These are phyloP conservation scores for Paguma larvata DNA, from an alignment of 2,797 vertebrate species.

Conservation along the genomic window DNA sequence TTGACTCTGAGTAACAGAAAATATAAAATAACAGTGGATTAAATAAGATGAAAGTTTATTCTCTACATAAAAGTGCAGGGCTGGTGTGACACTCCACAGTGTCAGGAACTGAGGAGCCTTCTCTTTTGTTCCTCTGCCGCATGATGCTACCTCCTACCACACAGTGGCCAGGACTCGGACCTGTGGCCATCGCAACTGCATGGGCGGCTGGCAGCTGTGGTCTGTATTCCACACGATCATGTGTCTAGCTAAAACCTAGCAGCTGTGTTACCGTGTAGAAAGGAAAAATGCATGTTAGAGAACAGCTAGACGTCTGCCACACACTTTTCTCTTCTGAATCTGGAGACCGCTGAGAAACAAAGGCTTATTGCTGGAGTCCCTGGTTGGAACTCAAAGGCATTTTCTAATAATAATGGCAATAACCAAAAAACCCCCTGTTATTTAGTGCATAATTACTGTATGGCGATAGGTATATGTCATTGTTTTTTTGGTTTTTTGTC, in stretches of 20 bases:
- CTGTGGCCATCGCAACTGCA: background rate
- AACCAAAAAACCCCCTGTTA: constrained; percentile 10
- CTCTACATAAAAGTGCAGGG: background rate
- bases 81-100: background rate
- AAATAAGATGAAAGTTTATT: constrained; percentile 28
- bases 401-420: constrained; percentile 12
- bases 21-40: background rate
- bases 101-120: background rate
- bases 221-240: background rate
- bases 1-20: background rate
- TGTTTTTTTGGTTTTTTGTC: background rate
- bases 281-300: background rate
- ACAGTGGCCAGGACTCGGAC: background rate
- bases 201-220: background rate
- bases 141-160: background rate
- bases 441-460: constrained; percentile 31
- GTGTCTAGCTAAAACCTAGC: background rate
- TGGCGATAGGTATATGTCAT: background rate
- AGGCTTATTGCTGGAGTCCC: background rate
- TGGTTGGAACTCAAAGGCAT: background rate
- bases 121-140: background rate
- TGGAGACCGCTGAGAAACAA: constrained; percentile 12
- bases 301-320: background rate
- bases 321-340: background rate
- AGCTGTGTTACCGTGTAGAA: background rate